Evolutionary conservation across 2,888 invertebrate species (phyloP).

Genomic region (Cosmorhoe ocellata): DNA sequence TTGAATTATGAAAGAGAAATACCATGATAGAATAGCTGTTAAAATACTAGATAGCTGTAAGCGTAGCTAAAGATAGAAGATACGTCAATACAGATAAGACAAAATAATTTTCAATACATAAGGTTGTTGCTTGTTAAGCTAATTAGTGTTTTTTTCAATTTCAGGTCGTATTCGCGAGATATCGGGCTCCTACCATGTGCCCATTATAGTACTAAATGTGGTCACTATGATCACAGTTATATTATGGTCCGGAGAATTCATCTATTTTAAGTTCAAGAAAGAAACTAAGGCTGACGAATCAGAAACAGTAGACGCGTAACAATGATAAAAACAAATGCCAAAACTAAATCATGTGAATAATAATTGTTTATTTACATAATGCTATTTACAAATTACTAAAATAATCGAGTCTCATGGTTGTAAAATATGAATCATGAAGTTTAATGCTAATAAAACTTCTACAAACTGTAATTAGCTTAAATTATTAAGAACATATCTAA

Average conservation of each 20-base stretch:
- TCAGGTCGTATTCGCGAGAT: constrained; percentile 84
- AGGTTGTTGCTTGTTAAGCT: no score
- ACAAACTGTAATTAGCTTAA: constrained; percentile 6
- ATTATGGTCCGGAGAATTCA: constrained; percentile 82
- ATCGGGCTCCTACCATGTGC: constrained; percentile 82
- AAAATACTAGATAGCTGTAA: no score
- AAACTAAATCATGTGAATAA: not conserved
- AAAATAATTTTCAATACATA: no score
- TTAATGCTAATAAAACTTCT: constrained; percentile 4
- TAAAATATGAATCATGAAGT: constrained; percentile 16
- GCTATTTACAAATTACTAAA: constrained; percentile 29
- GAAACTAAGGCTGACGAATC: constrained; percentile 40
- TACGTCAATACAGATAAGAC: no score
- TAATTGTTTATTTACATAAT: constrained; percentile 34
- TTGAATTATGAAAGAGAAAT: no score
- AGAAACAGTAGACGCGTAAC: constrained; percentile 16
- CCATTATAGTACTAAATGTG: constrained; percentile 83
- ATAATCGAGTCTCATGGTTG: constrained; percentile 28
- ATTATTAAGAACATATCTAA: constrained; percentile 22
- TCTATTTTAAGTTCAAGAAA: constrained; percentile 61
- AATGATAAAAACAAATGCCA: not conserved
- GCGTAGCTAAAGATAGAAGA: no score
- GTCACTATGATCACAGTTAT: constrained; percentile 82
- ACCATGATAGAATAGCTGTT: no score
- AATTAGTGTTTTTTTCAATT: constrained; percentile 29